phyloP scores from a whole-genome alignment of 2,888 invertebrate species.

The Drosophila anomalata region DNA sequence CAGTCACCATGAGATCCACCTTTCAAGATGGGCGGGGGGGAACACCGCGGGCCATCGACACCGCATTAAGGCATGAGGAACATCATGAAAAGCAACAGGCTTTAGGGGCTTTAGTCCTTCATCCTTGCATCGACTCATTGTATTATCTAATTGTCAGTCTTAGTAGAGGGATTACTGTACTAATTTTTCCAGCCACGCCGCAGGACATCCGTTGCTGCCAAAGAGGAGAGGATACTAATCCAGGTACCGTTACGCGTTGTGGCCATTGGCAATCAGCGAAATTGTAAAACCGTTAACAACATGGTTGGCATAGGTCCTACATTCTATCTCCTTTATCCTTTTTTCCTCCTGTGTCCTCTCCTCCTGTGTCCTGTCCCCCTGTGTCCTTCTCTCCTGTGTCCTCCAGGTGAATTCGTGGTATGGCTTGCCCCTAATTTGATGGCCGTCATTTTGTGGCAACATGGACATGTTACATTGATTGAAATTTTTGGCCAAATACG shows the following conservation, averaged over 20 bases:
- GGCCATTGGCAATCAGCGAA: slow-evolving; percentile 70
- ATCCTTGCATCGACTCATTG: slow-evolving; percentile 49
- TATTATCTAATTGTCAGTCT: slow-evolving; percentile 78
- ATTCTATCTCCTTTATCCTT: neutral
- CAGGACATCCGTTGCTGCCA: neutral
- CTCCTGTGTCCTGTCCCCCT: too few relatives aligned
- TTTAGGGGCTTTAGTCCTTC: slow-evolving; percentile 42
- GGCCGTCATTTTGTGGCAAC: slow-evolving; percentile 12
- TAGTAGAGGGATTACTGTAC: slow-evolving; percentile 74
- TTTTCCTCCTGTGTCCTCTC: too few relatives aligned
- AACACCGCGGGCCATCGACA: slow-evolving; percentile 47
- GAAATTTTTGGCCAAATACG: neutral
- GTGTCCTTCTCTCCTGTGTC: neutral
- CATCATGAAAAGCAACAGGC: slow-evolving; percentile 41
- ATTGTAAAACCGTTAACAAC: slow-evolving; percentile 75
- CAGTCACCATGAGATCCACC: slow-evolving; percentile 38
- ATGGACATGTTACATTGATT: slow-evolving; percentile 5
- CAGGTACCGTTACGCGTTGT: slow-evolving; percentile 34
- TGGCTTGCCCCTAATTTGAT: slow-evolving; percentile 11
- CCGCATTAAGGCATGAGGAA: slow-evolving; percentile 24
- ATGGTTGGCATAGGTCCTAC: slow-evolving; percentile 15
- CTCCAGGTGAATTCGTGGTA: neutral
- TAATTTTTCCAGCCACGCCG: slow-evolving; percentile 54
- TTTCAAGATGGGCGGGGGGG: neutral
- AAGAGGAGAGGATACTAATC: slow-evolving; percentile 54